Percentiles rank a stretch among this genome's conserved stretches.
These are phyloP conservation scores for Parnassius apollo DNA, from an alignment of 2,888 invertebrate species.

Conservation along the genomic window DNA sequence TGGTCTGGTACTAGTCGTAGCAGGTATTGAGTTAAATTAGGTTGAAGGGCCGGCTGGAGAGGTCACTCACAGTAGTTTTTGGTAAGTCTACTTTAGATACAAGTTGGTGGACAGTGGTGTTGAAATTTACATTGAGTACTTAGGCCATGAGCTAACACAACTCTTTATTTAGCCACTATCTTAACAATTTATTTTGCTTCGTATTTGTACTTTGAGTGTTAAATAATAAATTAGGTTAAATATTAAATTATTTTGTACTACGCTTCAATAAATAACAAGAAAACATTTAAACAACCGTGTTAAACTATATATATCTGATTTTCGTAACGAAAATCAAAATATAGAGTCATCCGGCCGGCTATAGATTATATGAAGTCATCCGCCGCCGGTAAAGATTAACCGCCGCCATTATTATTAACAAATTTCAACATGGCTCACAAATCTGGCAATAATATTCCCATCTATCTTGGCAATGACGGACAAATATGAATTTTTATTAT, in stretches of 20 bases:
- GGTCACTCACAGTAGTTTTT: too few species aligned
- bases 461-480: slow-evolving; percentile 18
- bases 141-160: too few species aligned
- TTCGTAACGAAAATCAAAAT: slow-evolving; percentile 13
- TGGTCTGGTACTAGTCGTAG: too few species aligned
- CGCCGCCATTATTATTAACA: slow-evolving; percentile 58
- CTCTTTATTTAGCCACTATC: too few species aligned
- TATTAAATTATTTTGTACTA: neutral
- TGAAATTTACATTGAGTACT: too few species aligned
- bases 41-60: too few species aligned
- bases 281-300: slow-evolving; percentile 10
- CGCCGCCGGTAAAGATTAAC: slow-evolving; percentile 46
- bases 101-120: too few species aligned
- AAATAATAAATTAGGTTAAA: too few species aligned
- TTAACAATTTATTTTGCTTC: too few species aligned
- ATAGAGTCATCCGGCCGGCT: slow-evolving; percentile 9
- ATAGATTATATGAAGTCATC: slow-evolving; percentile 21
- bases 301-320: slow-evolving; percentile 9
- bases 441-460: slow-evolving; percentile 38
- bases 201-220: too few species aligned
- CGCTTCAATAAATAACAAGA: slow-evolving; percentile 3
- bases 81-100: too few species aligned
- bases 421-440: slow-evolving; percentile 65
- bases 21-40: too few species aligned
- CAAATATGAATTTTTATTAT: neutral